These are phyloP conservation scores for Cyphomyrus plagiostoma DNA, from an alignment of 2,113 vertebrate genomes.

Conservation along the genomic window DNA sequence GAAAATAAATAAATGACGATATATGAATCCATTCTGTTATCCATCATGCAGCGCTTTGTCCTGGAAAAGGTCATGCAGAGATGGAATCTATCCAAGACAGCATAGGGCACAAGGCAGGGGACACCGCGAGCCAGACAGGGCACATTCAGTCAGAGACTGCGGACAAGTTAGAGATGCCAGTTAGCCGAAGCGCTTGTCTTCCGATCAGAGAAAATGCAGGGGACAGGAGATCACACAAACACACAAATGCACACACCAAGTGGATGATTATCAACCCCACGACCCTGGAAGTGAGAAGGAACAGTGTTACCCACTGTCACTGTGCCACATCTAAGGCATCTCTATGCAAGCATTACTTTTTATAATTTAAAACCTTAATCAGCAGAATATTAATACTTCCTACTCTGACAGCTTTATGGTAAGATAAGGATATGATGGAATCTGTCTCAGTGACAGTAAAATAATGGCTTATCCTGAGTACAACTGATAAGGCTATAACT, in stretches of 20 bases:
- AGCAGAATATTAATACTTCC: neutral
- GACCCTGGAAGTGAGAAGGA: neutral
- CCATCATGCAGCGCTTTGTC: neutral
- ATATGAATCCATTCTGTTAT: neutral
- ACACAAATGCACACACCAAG: neutral
- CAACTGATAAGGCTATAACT: neutral
- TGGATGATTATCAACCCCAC: neutral
- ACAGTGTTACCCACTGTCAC: neutral
- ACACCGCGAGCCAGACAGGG: neutral
- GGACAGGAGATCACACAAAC: neutral
- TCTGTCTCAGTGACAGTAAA: neutral
- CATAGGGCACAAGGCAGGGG: neutral
- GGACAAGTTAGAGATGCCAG: neutral
- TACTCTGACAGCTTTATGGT: neutral
- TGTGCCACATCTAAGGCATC: neutral
- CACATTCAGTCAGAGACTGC: neutral
- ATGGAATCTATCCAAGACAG: neutral
- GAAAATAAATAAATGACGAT: neutral
- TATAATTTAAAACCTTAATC: neutral
- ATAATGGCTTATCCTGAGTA: neutral
- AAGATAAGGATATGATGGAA: neutral
- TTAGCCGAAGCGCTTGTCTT: neutral
- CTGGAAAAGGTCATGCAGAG: neutral
- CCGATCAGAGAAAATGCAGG: neutral
- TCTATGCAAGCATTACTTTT: neutral